Percentiles rank a stretch among this genome's conserved stretches.
Evolutionary conservation across 2,888 invertebrate genomes (phyloP).

Genomic region (Teleogryllus oceanicus): DNA sequence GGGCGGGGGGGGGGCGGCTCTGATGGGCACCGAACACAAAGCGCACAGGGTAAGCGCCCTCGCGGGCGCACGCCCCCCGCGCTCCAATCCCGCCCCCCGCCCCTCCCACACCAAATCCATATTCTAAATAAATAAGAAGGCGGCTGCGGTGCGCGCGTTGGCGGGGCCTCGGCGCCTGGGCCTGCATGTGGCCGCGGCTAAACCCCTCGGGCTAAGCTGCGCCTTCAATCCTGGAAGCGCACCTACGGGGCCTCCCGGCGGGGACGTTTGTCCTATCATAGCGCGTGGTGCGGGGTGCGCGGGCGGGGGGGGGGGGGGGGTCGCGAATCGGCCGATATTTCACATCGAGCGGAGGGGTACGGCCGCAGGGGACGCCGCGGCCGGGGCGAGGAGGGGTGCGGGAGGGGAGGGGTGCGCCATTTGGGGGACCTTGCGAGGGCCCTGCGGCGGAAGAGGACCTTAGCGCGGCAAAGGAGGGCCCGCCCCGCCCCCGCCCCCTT

Average conservation of each 20-base stretch:
- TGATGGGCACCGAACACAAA: too few relatives aligned
- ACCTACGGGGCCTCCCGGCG: neutral
- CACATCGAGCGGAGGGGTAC: neutral
- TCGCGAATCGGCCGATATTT: neutral
- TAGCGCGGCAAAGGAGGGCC: too few relatives aligned
- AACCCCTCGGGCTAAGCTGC: neutral
- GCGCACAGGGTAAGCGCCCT: too few relatives aligned
- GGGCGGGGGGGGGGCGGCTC: too few relatives aligned
- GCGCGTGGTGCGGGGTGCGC: neutral
- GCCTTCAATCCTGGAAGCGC: slow-evolving; percentile 18
- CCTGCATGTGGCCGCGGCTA: neutral
- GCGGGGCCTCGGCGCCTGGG: neutral
- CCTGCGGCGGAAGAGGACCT: too few relatives aligned
- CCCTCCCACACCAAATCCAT: neutral
- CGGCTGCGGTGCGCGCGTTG: neutral
- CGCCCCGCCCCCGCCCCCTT: too few relatives aligned
- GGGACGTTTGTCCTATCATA: neutral
- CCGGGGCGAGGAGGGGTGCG: neutral
- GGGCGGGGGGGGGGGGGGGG: neutral
- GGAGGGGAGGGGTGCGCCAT: neutral
- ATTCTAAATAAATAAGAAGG: neutral
- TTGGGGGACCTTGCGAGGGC: too few relatives aligned
- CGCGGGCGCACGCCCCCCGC: neutral
- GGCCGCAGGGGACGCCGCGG: neutral
- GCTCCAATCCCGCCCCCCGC: neutral